These are phyloP conservation scores for Diplosoma virens DNA, from an alignment of 23 tunicate genomes.

Conservation along the genomic window DNA sequence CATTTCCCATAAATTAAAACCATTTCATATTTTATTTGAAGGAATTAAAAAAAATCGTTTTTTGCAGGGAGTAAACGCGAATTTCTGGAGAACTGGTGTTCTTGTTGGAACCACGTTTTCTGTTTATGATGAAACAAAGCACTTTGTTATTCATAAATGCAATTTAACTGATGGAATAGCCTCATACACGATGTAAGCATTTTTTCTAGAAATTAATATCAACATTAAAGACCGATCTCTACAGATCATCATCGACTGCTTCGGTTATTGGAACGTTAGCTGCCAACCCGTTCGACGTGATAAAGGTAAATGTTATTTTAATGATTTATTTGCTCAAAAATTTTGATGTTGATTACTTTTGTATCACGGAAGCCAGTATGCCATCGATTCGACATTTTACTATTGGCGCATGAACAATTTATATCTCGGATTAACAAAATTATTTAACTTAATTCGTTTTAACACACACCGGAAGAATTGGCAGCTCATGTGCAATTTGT, in stretches of 20 bases:
- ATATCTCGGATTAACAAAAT: no score
- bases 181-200: conserved; percentile 58
- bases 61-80: conserved; percentile 59
- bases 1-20: no score
- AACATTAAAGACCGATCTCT: no score
- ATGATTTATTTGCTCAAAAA: background rate
- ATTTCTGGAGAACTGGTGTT: conserved; percentile 51
- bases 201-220: background rate
- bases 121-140: conserved; percentile 51
- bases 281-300: conserved; percentile 73
- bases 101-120: conserved; percentile 67
- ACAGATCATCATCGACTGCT: conserved; percentile 57
- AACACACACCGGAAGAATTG: no score
- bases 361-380: no score
- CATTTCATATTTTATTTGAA: no score
- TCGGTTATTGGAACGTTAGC: conserved; percentile 50
- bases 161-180: conserved; percentile 9
- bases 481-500: no score
- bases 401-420: no score
- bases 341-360: no score
- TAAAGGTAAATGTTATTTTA: conserved; percentile 37
- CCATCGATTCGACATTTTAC: no score
- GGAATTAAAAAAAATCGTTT: background rate
- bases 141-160: conserved; percentile 11
- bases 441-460: no score